Conservation (phyloP, 2,888 invertebrate species). For the Cantharis lateralis region DNA sequence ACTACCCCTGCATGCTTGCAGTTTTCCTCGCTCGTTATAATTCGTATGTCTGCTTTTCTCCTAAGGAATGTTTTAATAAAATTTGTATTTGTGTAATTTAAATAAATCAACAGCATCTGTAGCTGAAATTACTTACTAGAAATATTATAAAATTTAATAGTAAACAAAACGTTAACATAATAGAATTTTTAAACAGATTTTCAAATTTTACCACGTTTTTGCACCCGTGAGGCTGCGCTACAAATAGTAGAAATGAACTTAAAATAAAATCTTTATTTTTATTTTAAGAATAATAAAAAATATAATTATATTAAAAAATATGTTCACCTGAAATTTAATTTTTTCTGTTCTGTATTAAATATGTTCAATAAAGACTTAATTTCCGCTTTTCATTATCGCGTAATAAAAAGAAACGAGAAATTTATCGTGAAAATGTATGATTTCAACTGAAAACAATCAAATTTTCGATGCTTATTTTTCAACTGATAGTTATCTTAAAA, state of each 20-base stretch:
- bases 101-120: not conserved
- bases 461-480: not conserved
- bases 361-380: not conserved
- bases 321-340: not conserved
- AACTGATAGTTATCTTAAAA: not conserved
- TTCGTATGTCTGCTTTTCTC: not conserved
- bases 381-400: too few species aligned
- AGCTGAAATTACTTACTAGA: not conserved
- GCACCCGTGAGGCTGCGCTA: too few species aligned
- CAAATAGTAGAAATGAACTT: too few species aligned
- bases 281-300: too few species aligned
- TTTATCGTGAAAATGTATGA: not conserved
- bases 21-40: not conserved
- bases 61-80: not conserved
- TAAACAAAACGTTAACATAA: too few species aligned
- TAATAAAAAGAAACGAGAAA: not conserved
- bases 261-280: too few species aligned
- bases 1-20: not conserved
- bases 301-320: too few species aligned
- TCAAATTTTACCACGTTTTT: too few species aligned
- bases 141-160: too few species aligned
- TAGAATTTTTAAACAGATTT: too few species aligned
- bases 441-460: not conserved
- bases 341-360: not conserved
- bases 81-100: not conserved